A percentile compares a stretch with the other conserved stretches of the same genome.
Conservation (phyloP, 1,140 invertebrate genomes). For the Solen grandis region DNA sequence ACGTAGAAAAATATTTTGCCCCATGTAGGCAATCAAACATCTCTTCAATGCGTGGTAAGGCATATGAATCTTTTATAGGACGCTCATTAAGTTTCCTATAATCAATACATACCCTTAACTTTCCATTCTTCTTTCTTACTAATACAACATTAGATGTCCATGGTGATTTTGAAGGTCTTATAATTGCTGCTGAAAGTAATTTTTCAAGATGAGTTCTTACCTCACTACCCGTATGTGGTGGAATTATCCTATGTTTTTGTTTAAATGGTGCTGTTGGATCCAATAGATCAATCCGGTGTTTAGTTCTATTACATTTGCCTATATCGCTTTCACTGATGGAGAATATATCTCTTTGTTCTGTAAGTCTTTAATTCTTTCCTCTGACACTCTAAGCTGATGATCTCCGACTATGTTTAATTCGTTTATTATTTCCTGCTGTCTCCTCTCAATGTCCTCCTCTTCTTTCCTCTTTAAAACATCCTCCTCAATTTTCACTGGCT, state of each 20-base stretch:
- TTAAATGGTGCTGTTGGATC: constrained; percentile 3
- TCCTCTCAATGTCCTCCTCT: neutral
- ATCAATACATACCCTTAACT: no score
- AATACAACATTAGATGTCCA: no score
- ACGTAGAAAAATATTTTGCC: constrained; percentile 60
- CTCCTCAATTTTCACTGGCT: constrained; percentile 48
- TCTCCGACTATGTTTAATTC: constrained; percentile 11
- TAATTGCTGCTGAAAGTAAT: no score
- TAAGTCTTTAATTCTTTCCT: constrained; percentile 3
- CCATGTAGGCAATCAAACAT: constrained; percentile 51
- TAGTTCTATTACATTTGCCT: constrained; percentile 4
- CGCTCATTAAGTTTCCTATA: no score
- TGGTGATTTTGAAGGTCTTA: no score
- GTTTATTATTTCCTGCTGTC: neutral
- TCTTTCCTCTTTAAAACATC: neutral
- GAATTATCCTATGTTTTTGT: constrained; percentile 23
- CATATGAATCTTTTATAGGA: no score
- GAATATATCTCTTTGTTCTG: constrained; percentile 15
- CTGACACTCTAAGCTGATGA: no score
- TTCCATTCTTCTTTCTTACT: no score
- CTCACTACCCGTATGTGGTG: no score
- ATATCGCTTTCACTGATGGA: constrained; percentile 20
- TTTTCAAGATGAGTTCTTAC: no score
- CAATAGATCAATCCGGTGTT: constrained; percentile 29
- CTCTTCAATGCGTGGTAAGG: no score